phyloP scores from a whole-genome alignment of 2,113 vertebrate genomes.

The Calcarius ornatus region DNA sequence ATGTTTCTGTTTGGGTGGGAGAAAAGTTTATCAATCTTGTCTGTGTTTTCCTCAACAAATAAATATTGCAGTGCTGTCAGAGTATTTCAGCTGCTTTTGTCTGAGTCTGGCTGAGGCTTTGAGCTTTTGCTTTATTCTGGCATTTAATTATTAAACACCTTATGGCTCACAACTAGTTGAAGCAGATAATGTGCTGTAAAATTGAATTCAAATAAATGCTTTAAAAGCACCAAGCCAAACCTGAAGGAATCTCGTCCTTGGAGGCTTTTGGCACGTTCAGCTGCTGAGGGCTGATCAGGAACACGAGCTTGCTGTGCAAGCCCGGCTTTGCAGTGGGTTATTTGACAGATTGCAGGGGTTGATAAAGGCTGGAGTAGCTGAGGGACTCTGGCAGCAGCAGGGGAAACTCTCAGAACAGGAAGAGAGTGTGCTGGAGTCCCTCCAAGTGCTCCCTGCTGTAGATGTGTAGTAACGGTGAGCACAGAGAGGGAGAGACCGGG shows the following conservation, averaged over 20 bases:
- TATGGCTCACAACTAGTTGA: neutral
- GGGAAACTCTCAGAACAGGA: neutral
- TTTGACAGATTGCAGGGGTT: neutral
- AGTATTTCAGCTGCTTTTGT: neutral
- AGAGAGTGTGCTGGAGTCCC: neutral
- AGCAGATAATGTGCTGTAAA: neutral
- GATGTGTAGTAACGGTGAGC: accelerated
- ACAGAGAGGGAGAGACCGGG: neutral
- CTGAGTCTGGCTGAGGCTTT: neutral
- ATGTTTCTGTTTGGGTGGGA: neutral
- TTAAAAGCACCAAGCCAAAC: neutral
- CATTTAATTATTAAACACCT: constrained; percentile 8
- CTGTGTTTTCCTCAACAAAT: neutral
- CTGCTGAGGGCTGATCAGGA: neutral
- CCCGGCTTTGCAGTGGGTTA: neutral
- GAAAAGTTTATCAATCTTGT: neutral
- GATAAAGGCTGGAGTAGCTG: neutral
- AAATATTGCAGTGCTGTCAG: neutral
- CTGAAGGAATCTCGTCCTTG: neutral
- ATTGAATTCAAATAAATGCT: neutral
- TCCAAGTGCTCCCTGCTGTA: neutral
- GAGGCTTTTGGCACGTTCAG: neutral
- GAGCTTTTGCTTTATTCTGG: neutral
- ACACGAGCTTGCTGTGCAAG: neutral
- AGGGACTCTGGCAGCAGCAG: neutral